Conservation (phyloP, 2,797 vertebrate species). For the Spatula versicolor region DNA sequence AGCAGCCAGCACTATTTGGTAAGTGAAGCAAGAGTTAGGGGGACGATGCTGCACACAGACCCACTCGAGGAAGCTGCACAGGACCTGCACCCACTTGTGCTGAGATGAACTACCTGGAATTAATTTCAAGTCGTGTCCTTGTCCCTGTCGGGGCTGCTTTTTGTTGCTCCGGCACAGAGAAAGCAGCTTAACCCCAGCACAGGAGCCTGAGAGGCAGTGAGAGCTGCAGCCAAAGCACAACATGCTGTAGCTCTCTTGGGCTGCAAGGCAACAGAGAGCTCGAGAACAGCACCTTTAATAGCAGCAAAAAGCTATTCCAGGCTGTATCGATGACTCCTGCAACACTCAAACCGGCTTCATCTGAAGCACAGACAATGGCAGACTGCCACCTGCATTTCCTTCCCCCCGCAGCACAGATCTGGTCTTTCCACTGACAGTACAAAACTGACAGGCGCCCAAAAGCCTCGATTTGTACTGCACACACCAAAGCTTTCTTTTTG, state of each 20-base stretch:
- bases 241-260: not conserved
- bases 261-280: not conserved
- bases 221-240: not conserved
- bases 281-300: rapidly evolving
- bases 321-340: rapidly evolving
- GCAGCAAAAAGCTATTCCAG: not conserved
- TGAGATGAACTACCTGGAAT: not conserved
- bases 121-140: not conserved
- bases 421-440: not conserved
- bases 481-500: not conserved
- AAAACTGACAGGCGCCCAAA: not conserved
- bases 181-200: not conserved
- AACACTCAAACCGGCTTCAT: not conserved
- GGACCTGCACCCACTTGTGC: rapidly evolving
- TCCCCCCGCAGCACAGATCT: not conserved
- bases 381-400: not conserved
- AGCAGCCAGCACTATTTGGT: not conserved
- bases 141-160: not conserved
- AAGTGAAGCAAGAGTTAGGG: not conserved
- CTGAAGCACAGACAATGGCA: not conserved
- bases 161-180: not conserved
- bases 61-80: not conserved
- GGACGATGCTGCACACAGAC: not conserved
- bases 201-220: not conserved
- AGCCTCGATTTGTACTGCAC: no score